phyloP scores from a whole-genome alignment of 2,888 invertebrate genomes.

The Camponotus fellah region DNA sequence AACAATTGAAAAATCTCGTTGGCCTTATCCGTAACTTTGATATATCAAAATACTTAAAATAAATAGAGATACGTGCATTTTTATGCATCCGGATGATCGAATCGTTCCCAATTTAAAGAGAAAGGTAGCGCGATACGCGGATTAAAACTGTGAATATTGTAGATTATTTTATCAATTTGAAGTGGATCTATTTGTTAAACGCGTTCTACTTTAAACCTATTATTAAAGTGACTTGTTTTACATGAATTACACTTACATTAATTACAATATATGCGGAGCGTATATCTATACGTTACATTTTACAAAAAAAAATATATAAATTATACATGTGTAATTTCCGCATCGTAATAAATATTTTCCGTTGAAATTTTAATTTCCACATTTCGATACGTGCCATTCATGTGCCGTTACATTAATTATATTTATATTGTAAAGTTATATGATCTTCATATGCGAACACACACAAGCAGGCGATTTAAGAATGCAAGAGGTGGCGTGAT shows the following conservation, averaged over 20 bases:
- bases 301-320: background rate
- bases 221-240: slow-evolving; percentile 1
- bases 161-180: slow-evolving; percentile 56
- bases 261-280: background rate
- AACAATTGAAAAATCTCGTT: background rate
- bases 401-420: slow-evolving; percentile 25
- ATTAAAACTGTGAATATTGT: slow-evolving; percentile 59
- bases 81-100: slow-evolving; percentile 36
- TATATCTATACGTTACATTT: background rate
- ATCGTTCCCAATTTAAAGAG: slow-evolving; percentile 46
- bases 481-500: slow-evolving; percentile 74
- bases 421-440: background rate
- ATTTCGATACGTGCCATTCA: background rate
- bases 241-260: background rate
- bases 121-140: slow-evolving; percentile 2
- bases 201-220: background rate
- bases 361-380: slow-evolving; percentile 16
- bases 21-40: background rate
- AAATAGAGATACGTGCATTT: slow-evolving; percentile 50
- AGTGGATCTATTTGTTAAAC: background rate
- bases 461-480: slow-evolving; percentile 67
- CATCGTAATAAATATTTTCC: slow-evolving; percentile 23
- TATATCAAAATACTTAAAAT: slow-evolving; percentile 63
- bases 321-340: background rate
- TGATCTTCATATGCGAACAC: background rate